Evolutionary conservation across 2,888 invertebrate species (phyloP), one percentile per base, ranked within the genome.

Genomic region (Sisyra nigra): DNA sequence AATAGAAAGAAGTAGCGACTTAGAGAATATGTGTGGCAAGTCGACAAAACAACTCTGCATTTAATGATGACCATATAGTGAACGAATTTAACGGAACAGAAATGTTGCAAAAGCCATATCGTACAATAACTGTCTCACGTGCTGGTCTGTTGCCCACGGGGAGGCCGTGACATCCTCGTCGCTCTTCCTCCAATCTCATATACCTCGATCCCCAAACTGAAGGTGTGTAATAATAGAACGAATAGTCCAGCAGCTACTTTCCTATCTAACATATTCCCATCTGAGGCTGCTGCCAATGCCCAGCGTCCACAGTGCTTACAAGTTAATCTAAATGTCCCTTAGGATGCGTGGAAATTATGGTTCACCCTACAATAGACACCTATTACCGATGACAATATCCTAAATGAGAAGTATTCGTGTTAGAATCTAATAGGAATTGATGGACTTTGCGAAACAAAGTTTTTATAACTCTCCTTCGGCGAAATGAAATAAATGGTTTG

Each of bases 291-390:
- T 11, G 37, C 18, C 14, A 24, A 31, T 31, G 32, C 30, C 40
- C n/a, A 15, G 30, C 30, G 31, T 31, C 40, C 31, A 15, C 34
- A 34, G 13, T 31, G 40, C 40, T 40, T 40, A 30, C 32, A 40
- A 30, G 40, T 31, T 40, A 31, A 40, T 40, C 40, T 40, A 40
- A 40, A 40, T 40, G 40, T 40, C 40, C 40, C 40, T 31, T 31
- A 40, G 40, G 40, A 40, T 40, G 18, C 19, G 31, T 31, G 19
- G 31, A 31, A 40, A 31, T 40, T 40, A 40, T 31, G 34, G 24
- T 24, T 24, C 24, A 24, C 24, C 24, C 24, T 24, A 24, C 24
- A 24, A 24, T 24, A 24, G 24, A 24, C 24, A 24, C 24, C 24
- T 24, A 24, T 24, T 24, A 24, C 24, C 24, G 24, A 24, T 24